Percentiles rank a stretch among this genome's conserved stretches.
Evolutionary conservation across 2,797 vertebrate species (phyloP).

Genomic region (Eulemur mongoz): DNA sequence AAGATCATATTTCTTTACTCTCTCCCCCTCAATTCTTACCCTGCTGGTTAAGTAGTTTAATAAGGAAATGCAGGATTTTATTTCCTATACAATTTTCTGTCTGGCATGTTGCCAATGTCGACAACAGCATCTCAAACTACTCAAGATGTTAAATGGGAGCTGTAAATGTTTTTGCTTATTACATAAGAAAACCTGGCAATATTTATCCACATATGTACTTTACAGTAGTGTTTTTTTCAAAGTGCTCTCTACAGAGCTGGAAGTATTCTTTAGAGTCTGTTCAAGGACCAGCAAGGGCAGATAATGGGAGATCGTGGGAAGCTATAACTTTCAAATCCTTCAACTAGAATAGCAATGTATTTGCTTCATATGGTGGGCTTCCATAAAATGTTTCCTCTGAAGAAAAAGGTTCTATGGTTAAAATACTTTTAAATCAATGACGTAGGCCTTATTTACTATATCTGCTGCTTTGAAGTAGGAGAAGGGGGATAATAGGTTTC

Average conservation of each 20-base stretch:
- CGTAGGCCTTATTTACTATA: neutral
- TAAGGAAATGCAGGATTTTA: constrained; percentile 47
- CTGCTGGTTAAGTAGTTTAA: constrained; percentile 37
- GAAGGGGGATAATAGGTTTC: neutral
- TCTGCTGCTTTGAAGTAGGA: neutral
- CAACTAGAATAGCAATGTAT: neutral
- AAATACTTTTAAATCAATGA: constrained; percentile 5
- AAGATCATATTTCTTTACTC: constrained; percentile 3
- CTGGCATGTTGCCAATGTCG: neutral
- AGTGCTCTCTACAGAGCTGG: neutral
- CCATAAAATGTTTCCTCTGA: neutral
- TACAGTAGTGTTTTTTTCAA: neutral
- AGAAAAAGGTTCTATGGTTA: constrained; percentile 14
- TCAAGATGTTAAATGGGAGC: constrained; percentile 3
- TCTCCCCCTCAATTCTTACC: neutral
- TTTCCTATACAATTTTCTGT: constrained; percentile 28
- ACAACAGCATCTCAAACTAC: constrained; percentile 46
- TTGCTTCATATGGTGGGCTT: neutral
- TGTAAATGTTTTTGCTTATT: constrained; percentile 30
- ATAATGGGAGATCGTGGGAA: neutral
- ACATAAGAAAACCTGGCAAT: neutral
- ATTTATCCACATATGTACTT: constrained; percentile 20
- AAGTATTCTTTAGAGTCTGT: neutral
- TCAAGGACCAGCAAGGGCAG: neutral
- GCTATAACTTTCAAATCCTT: neutral